Evolutionary conservation across 2,888 invertebrate genomes (phyloP), one percentile per base, ranked within the genome.

Genomic region (Scaeva pyrastri): DNA sequence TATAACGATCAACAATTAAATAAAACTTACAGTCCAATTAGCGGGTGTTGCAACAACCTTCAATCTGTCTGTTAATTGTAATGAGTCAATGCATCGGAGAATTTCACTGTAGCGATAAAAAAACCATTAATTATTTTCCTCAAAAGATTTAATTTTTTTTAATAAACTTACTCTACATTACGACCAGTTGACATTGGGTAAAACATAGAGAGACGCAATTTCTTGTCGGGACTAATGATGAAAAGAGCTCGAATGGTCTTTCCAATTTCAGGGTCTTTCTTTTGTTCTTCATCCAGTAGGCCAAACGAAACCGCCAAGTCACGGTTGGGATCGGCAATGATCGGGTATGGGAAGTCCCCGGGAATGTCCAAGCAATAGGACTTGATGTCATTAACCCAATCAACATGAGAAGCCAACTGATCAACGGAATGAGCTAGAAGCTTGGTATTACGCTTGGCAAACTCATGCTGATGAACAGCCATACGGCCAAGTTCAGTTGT

Each of bases 131-230:
- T n/a, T n/a, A 5, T 21, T 14, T 14, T 23, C 2, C 2, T 5
- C 2, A 5, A 23, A 7, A 23, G 23, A 0, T 6, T 14, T 1
- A 23, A 14, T 23, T 52, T 14, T 26, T 2, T 2, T 21, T 21
- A 21, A 2, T 10, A 45, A 60, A 94, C 95, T 94, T 92, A 97
- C 97, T 96, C 95, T 88, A 97, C 97, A 92, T 97, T 97, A 88
- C 97, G 94, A 52, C 97, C 97, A 26, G 96, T 97, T 2, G 97
- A 97, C 75, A 96, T 95, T 26, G 97, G 97, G 91, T 97, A 97
- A 79, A 96, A 94, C 94, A 97, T 96, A 68, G 96, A 95, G 43
- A 97, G 93, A 89, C 97, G 95, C 72, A 98, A 93, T 89, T 95
- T 95, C 90, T 96, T 96, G 90, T 96, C 95, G 6, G 97, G 97